These are phyloP conservation scores for Harpegnathos saltator DNA, from an alignment of 1,140 invertebrate genomes.

Conservation along the genomic window DNA sequence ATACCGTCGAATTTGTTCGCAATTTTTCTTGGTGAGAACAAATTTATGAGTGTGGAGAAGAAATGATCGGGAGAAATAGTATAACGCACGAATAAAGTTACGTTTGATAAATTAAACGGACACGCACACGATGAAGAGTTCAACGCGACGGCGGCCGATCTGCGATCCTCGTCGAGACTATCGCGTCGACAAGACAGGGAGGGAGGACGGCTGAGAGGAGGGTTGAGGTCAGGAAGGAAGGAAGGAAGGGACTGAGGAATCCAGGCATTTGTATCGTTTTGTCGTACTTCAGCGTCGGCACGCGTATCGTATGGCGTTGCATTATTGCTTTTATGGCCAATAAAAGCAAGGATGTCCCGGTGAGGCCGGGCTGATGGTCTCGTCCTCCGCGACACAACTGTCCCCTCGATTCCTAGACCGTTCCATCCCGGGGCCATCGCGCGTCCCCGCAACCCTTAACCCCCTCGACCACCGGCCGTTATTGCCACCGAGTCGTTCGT, in stretches of 20 bases:
- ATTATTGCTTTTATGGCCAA: conserved; percentile 86
- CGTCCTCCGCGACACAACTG: conserved; percentile 67
- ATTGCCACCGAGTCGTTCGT: conserved; percentile 79
- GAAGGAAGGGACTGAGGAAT: conserved; percentile 66
- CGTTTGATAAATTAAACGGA: conserved; percentile 1
- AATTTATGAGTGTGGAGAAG: too few species aligned
- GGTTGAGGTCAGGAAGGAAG: conserved; percentile 31
- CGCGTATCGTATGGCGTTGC: conserved; percentile 80
- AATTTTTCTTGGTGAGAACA: too few species aligned
- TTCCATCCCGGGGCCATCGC: conserved; percentile 65
- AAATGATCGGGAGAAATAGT: too few species aligned
- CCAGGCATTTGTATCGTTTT: conserved; percentile 82
- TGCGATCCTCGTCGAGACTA: neutral
- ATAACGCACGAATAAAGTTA: neutral
- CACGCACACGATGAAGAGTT: neutral
- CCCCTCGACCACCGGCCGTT: conserved; percentile 67
- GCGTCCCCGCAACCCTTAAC: conserved; percentile 39
- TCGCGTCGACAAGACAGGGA: too few species aligned
- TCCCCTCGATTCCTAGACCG: conserved; percentile 70
- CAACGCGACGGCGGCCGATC: neutral
- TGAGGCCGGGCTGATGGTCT: conserved; percentile 50
- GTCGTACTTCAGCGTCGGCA: conserved; percentile 79
- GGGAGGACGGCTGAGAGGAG: neutral
- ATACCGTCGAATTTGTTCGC: too few species aligned
- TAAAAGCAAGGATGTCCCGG: conserved; percentile 81